A percentile compares a stretch with the other conserved stretches of the same genome.
phyloP scores from a whole-genome alignment of 2,797 vertebrate genomes.

The Arremon aurantiirostris region DNA sequence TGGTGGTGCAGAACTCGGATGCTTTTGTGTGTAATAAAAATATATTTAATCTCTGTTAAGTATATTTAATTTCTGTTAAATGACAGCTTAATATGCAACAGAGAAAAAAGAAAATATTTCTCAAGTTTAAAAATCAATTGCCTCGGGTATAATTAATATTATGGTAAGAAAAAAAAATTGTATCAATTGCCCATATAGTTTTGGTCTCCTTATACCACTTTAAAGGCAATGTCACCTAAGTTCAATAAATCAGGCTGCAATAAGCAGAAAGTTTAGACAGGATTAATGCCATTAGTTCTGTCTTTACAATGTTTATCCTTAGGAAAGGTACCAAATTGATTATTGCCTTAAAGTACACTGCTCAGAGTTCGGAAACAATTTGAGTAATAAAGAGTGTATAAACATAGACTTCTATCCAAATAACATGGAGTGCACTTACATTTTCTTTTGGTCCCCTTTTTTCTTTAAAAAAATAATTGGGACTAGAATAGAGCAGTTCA shows the following conservation, averaged over 20 bases:
- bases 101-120: not conserved
- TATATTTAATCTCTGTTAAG: not conserved
- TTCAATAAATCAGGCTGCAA: not conserved
- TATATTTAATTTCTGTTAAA: not conserved
- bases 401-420: not conserved
- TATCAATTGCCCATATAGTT: not conserved
- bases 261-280: not conserved
- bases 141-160: not conserved
- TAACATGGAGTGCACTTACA: not conserved
- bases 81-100: not conserved
- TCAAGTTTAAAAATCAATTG: not conserved
- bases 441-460: not conserved
- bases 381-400: not conserved
- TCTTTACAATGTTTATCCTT: not conserved
- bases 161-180: not conserved
- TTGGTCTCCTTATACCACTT: not conserved
- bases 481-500: not conserved
- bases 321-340: not conserved
- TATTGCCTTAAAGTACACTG: not conserved
- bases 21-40: not conserved
- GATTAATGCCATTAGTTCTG: not conserved
- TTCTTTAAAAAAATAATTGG: not conserved
- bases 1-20: not conserved
- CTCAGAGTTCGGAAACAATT: not conserved
- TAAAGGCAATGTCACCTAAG: not conserved